These are phyloP conservation scores for Pristionchus arcanus DNA, from an alignment of 2,888 invertebrate species.

Conservation along the genomic window DNA sequence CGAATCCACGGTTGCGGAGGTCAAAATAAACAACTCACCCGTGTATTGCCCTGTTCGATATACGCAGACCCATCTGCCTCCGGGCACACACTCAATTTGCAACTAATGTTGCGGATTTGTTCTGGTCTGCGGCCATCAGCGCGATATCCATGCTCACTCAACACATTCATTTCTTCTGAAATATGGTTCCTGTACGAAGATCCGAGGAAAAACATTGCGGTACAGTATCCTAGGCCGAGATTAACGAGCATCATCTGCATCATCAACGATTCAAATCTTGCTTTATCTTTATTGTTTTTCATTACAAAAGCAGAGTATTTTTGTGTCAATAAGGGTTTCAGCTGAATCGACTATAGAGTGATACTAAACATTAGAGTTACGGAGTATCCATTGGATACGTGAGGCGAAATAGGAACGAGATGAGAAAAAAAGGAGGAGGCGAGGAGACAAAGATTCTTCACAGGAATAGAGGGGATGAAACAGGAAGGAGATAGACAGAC, in stretches of 20 bases:
- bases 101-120: conserved; percentile 76
- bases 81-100: conserved; percentile 71
- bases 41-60: conserved; percentile 78
- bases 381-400: conserved; percentile 32
- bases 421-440: conserved; percentile 5
- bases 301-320: conserved; percentile 5
- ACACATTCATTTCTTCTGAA: conserved; percentile 65
- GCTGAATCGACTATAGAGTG: not conserved
- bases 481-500: not conserved
- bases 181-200: not conserved
- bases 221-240: too few relatives aligned
- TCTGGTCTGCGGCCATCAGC: conserved; percentile 75
- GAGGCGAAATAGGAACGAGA: not conserved
- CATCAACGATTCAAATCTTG: too few relatives aligned
- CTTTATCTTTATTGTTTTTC: not conserved
- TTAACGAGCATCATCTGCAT: too few relatives aligned
- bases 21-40: conserved; percentile 62
- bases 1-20: too few relatives aligned
- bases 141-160: conserved; percentile 75
- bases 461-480: not conserved
- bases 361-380: not conserved
- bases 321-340: not conserved
- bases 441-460: conserved; percentile 6
- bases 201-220: too few relatives aligned
- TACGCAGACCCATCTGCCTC: conserved; percentile 79